Conservation (phyloP, 2,888 invertebrate genomes). For the Hofmannophila pseudospretella region DNA sequence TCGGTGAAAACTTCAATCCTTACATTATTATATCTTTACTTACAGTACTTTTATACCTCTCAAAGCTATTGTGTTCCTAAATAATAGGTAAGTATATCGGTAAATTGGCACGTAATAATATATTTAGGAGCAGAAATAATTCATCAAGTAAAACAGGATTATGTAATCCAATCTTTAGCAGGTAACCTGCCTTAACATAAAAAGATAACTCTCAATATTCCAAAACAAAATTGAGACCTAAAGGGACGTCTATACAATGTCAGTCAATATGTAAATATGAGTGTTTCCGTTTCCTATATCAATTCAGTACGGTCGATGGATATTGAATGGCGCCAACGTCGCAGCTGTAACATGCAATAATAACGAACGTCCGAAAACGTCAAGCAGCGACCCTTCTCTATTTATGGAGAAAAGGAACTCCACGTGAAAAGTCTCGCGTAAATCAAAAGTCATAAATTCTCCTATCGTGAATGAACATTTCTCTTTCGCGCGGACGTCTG, state of each 20-base stretch:
- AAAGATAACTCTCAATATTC: too few relatives aligned
- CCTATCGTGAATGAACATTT: conserved; percentile 77
- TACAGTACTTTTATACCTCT: too few relatives aligned
- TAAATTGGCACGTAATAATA: too few relatives aligned
- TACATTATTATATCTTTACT: too few relatives aligned
- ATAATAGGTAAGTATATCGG: too few relatives aligned
- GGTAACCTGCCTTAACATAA: too few relatives aligned
- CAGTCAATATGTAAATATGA: conserved; percentile 55
- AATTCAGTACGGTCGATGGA: conserved; percentile 46
- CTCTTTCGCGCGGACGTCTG: conserved; percentile 71
- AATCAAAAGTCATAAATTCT: conserved; percentile 76
- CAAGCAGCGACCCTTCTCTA: conserved; percentile 62
- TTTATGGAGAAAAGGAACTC: conserved; percentile 51
- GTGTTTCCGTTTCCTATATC: conserved; percentile 52
- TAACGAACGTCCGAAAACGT: conserved; percentile 56
- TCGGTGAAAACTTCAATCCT: too few relatives aligned
- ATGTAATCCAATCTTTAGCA: too few relatives aligned
- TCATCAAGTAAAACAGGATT: too few relatives aligned
- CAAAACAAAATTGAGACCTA: not conserved
- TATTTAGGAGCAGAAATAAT: too few relatives aligned
- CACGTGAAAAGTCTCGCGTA: conserved; percentile 70
- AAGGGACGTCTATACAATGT: conserved; percentile 10
- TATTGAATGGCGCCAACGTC: conserved; percentile 50
- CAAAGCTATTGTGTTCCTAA: too few relatives aligned
- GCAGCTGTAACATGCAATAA: conserved; percentile 56